phyloP scores from a whole-genome alignment of 2,113 vertebrate species.

The Megaleporinus macrocephalus region DNA sequence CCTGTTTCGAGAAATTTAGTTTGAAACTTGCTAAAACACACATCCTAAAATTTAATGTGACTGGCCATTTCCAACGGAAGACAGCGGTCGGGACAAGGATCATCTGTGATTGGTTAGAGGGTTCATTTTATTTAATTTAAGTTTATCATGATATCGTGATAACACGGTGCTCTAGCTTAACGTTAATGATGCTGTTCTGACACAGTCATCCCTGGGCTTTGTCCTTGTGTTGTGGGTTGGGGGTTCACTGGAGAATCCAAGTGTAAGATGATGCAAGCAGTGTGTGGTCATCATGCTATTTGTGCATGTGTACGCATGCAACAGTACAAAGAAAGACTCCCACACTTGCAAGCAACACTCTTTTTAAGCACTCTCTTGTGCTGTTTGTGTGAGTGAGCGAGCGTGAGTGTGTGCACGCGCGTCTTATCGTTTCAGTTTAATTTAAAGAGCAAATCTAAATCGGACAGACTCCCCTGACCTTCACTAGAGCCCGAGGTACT shows the following conservation, averaged over 20 bases:
- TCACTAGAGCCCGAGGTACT: conserved; percentile 43
- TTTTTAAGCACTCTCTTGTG: background rate
- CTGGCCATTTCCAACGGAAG: too few relatives aligned
- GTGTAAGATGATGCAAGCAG: conserved; percentile 1
- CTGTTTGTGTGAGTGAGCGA: conserved; percentile 8
- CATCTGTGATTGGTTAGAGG: too few relatives aligned
- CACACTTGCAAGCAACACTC: background rate
- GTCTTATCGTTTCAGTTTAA: conserved; percentile 35
- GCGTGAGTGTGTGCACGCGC: conserved; percentile 3
- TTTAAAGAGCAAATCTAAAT: conserved; percentile 48
- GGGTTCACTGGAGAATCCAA: conserved; percentile 14
- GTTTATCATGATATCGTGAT: too few relatives aligned
- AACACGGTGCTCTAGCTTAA: too few relatives aligned
- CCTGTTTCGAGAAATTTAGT: too few relatives aligned
- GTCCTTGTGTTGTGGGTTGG: background rate
- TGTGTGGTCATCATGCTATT: background rate
- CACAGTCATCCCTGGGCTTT: background rate
- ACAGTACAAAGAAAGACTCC: background rate
- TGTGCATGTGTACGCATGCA: background rate
- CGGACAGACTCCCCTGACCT: conserved; percentile 46
- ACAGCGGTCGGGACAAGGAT: too few relatives aligned
- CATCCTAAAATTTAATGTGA: too few relatives aligned
- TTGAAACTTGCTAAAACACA: too few relatives aligned
- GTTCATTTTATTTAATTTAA: too few relatives aligned
- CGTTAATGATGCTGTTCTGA: background rate